A percentile compares a stretch with the other conserved stretches of the same genome.
phyloP scores from a whole-genome alignment of 2,797 vertebrate genomes.

The Lacerta agilis region DNA sequence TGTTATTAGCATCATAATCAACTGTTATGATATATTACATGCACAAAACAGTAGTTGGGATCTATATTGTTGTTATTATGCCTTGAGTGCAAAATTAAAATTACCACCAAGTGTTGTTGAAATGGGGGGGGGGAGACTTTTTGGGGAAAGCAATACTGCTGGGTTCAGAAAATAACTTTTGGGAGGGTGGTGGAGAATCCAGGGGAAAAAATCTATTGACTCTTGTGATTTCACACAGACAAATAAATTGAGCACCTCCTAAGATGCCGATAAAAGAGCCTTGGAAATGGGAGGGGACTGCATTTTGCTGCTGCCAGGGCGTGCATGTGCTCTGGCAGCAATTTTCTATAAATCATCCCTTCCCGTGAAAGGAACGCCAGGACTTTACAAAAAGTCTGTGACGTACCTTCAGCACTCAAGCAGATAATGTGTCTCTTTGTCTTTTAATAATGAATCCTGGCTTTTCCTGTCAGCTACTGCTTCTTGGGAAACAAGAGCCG shows the following conservation, averaged over 20 bases:
- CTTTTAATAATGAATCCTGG: conserved; percentile 68
- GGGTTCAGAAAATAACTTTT: conserved; percentile 51
- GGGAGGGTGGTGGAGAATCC: not conserved
- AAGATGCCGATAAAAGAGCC: conserved; percentile 73
- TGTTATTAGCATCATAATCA: not conserved
- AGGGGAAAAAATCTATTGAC: conserved; percentile 46
- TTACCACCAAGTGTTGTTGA: conserved; percentile 49
- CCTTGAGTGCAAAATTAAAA: conserved; percentile 42
- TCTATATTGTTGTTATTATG: not conserved
- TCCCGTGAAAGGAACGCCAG: conserved; percentile 69
- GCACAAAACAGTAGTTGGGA: too few species aligned
- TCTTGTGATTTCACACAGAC: conserved; percentile 60
- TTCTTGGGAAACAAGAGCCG: conserved; percentile 56
- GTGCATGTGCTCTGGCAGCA: conserved; percentile 71
- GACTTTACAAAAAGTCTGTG: conserved; percentile 74
- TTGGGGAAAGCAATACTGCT: not conserved
- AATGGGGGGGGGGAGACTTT: conserved; percentile 40
- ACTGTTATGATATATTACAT: too few species aligned
- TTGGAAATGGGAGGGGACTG: conserved; percentile 63
- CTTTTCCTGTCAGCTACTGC: conserved; percentile 59
- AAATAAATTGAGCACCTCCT: conserved; percentile 64
- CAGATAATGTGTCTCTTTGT: conserved; percentile 80
- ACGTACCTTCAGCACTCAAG: conserved; percentile 65
- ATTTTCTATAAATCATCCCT: conserved; percentile 78
- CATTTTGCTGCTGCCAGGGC: conserved; percentile 65